Base-by-base conservation (phyloP, 2,888 invertebrate species). In the Tinea pellionella region DNA sequence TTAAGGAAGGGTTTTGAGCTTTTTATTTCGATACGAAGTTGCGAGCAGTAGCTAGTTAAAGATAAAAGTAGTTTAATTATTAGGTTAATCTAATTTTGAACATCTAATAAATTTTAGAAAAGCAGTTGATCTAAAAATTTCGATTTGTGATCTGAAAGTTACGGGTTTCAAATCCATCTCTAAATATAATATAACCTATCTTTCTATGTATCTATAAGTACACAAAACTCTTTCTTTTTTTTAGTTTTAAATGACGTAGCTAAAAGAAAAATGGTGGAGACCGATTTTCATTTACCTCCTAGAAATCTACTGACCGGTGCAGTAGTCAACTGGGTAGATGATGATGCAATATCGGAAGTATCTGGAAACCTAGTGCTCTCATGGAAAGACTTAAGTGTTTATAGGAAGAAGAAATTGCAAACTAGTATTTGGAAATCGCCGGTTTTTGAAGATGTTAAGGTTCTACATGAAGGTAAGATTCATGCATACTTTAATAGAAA, bases 341-440 rank as follows among this genome's bases (percentile, higher is more conserved):
- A 61, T 2, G 61, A 62, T 32, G 37, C 59, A 11, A 11, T 57
- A 11, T 42, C 32, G 13, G 61, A 63, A 8, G 41, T 11, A 2
- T 80, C 79, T 0, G 78, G 75, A 61, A 82, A 84, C 70, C 76
- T 89, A 37, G 88, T 87, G 0, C 67, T 89, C 32, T 72, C 89
- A 0, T 89, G 89, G 89, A 88, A 87, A 62, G 85, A 89, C 65
- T 75, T 89, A 0, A 88, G 87, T 0, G 88, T 89, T 1, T 88
- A 86, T 65, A 78, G 88, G 43, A 81, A 73, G 67, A 88, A 78
- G 69, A 89, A 88, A 61, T 73, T 69, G 11, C 80, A 86, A 65
- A 84, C 76, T 43, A 85, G 86, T 63, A 88, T 89, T 60, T 88
- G 89, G 79, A 75, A 81, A 56, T 82, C 86, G 0, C 72, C 86